Base-by-base conservation (phyloP, 2,113 vertebrate genomes). In the Neofelis nebulosa region DNA sequence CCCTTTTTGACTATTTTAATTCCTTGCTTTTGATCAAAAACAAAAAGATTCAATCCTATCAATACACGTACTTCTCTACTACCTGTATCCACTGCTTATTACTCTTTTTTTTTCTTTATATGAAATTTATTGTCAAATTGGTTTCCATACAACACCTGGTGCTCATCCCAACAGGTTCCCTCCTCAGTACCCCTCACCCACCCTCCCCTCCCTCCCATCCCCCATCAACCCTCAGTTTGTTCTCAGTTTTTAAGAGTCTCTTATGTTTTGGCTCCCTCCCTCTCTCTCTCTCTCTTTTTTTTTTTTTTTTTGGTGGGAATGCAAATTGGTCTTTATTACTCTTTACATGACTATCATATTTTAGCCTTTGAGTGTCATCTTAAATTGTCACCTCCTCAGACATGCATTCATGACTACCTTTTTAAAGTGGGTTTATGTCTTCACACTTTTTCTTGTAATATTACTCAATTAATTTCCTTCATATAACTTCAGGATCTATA, bases 391-490 rank as follows among this genome's bases (percentile, higher is more conserved):
- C 16, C 36, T 86, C 61, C 29, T 68, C 57, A 81, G 7, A 48
- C 41, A 78, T 78, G 33, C 31, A 66, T 57, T 78, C 61, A 87
- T 90, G 36, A 80, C 86, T 21, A 15, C 90, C 68, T 94, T 95
- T 97, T 95, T 21, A 71, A 89, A 95, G 31, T 66, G n/a, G 7
- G 65, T 41, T 52, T 92, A 41, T 88, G 61, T 4, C 41, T 95
- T 61, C 36, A 66, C 14, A 50, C 31, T 68, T 63, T 36, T 97
- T 74, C 29, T 68, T 78, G 29, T 83, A 50, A 25, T 82, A 48
- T 68, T 80, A n/a, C 19, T 61, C 18, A 91, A 25, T 87, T 92
- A 11, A 74, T 91, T 95, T 87, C 23, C n/a, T 92, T 87, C 65
- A 23, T 88, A 33, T 80, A 41, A 74, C 25, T 86, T 96, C 7